Conservation (phyloP, 1,140 invertebrate genomes). For the Ceratina australensis region DNA sequence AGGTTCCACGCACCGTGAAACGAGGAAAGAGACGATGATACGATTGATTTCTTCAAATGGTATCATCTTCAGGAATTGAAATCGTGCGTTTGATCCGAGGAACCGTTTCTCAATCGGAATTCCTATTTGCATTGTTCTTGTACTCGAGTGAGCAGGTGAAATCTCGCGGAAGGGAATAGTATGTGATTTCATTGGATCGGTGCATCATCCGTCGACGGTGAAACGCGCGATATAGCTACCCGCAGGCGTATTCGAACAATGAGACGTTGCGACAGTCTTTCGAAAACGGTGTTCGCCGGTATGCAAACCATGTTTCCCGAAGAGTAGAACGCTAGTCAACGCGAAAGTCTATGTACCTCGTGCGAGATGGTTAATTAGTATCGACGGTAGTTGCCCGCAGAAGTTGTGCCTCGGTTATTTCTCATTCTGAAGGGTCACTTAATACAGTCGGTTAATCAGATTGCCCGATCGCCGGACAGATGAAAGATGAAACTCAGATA, state of each 20-base stretch:
- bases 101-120: neutral
- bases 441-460: conserved; percentile 31
- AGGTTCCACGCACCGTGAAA: conserved; percentile 4
- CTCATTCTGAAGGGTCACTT: conserved; percentile 29
- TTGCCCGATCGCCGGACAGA: neutral
- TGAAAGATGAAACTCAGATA: conserved; percentile 27
- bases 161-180: neutral
- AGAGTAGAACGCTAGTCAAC: conserved; percentile 7
- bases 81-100: too few relatives aligned
- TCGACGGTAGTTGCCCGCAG: neutral
- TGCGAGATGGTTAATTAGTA: conserved; percentile 2
- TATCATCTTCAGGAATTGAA: too few relatives aligned
- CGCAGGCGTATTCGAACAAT: conserved; percentile 33
- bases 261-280: conserved; percentile 17
- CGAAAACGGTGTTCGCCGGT: conserved; percentile 19
- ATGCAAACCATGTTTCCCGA: conserved; percentile 13
- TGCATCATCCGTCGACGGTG: conserved; percentile 1
- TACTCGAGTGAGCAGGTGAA: neutral
- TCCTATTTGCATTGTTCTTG: neutral
- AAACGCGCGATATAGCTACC: conserved; percentile 26
- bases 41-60: neutral
- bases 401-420: neutral
- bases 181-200: neutral
- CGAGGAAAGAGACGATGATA: conserved; percentile 34
- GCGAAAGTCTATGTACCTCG: neutral